Evolutionary conservation across 2,888 invertebrate species (phyloP).

Genomic region (Eristalis arbustorum): DNA sequence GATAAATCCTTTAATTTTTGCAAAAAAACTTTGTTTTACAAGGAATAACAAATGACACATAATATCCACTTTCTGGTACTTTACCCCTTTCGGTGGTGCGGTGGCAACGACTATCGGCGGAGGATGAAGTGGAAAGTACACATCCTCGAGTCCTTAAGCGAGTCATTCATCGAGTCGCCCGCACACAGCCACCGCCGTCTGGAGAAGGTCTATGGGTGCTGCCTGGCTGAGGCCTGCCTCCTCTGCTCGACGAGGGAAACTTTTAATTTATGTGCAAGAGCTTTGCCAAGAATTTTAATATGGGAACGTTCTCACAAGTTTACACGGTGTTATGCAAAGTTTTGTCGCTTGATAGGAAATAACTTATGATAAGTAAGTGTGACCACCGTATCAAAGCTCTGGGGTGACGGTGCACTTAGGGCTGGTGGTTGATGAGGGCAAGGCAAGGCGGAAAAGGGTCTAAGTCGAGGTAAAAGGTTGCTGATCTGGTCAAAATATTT

Average conservation of each 20-base stretch:
- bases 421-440: background rate
- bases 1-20: conserved; percentile 68
- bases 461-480: conserved; percentile 16
- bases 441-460: background rate
- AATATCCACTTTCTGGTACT: conserved; percentile 55
- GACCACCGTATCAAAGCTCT: conserved; percentile 50
- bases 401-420: conserved; percentile 33
- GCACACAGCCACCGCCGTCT: conserved; percentile 17
- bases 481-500: conserved; percentile 57
- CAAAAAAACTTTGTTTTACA: conserved; percentile 72
- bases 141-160: conserved; percentile 50
- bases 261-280: conserved; percentile 80
- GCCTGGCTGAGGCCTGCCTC: conserved; percentile 31
- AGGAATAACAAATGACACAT: conserved; percentile 73
- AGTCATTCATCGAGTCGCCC: conserved; percentile 54
- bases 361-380: conserved; percentile 71
- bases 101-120: conserved; percentile 20
- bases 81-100: background rate
- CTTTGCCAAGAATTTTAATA: conserved; percentile 79
- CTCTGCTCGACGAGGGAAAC: conserved; percentile 71
- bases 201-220: conserved; percentile 28
- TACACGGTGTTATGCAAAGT: conserved; percentile 69
- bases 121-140: conserved; percentile 56
- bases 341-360: conserved; percentile 70
- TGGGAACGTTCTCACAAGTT: conserved; percentile 73